Percentiles rank a stretch among this genome's conserved stretches.
Evolutionary conservation across 2,888 invertebrate genomes (phyloP).

Genomic region (Brenthis ino): DNA sequence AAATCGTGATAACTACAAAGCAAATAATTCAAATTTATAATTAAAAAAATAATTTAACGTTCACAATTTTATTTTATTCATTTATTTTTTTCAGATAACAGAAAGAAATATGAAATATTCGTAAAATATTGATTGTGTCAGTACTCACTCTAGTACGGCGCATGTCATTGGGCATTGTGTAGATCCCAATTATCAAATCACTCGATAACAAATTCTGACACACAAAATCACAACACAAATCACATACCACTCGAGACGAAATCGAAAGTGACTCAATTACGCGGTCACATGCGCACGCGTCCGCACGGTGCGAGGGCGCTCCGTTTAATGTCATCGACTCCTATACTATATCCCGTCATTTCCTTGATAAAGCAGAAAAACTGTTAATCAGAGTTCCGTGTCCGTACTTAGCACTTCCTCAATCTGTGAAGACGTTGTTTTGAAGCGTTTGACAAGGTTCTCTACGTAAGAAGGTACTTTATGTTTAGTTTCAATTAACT

Average conservation of each 20-base stretch:
- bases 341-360: conserved; percentile 31
- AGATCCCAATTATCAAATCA: conserved; percentile 23
- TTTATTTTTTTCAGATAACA: no score
- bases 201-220: background rate
- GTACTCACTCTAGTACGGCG: conserved; percentile 59
- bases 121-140: no score
- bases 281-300: conserved; percentile 43
- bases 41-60: background rate
- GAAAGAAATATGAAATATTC: no score
- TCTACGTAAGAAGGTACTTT: background rate
- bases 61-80: background rate
- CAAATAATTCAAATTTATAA: background rate
- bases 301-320: conserved; percentile 49
- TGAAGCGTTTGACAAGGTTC: conserved; percentile 6
- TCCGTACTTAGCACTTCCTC: conserved; percentile 29
- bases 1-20: conserved; percentile 16
- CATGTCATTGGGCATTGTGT: conserved; percentile 61
- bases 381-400: conserved; percentile 36
- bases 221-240: conserved; percentile 20
- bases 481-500: background rate
- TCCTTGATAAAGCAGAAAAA: conserved; percentile 40
- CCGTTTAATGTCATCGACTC: conserved; percentile 49
- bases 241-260: conserved; percentile 5
- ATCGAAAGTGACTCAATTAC: no score
- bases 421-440: conserved; percentile 15